Base-by-base conservation (phyloP, 2,113 vertebrate genomes). In the Stegostoma tigrinum region DNA sequence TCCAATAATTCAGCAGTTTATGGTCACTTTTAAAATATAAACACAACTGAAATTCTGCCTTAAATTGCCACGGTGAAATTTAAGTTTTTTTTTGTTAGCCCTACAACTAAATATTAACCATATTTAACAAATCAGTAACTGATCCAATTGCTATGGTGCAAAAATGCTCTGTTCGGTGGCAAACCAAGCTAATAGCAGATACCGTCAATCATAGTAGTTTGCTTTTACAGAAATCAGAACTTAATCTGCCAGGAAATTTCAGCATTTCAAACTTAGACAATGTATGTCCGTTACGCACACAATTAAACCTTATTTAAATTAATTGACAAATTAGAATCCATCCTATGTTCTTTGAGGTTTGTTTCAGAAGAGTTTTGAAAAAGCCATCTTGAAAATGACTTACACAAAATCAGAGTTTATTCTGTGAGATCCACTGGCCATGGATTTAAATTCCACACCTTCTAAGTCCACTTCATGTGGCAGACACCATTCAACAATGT, bases 401-500 rank as follows among this genome's bases (percentile, higher is more conserved):
- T 97, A 99, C 99, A 99, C 99, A 96, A 99, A 99, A 97, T 99
- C 99, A 24, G 97, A 99, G 96, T 98, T 98, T 96, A 99, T 98
- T 97, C 98, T 98, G 96, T 99, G 99, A 95, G 99, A 99, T 19
- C 99, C 99, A 0, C 99, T 99, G 97, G 99, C 99, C 98, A 99
- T 99, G 0, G 99, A 99, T 97, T 99, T 99, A 97, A 99, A 99
- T 96, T 99, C 99, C n/a, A 99, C 98, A 0, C 99, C 99, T 87
- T 99, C 99, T 1, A 99, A 97, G 96, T 99, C 98, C 85, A 99
- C 97, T 96, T 99, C 99, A 95, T 99, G 98, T 96, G 99, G 99
- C 96, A 99, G 97, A 96, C 98, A 99, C 99, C 99, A 99, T 96
- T 99, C 99, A 0, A 99, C 97, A 98, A 99, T 99, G 96, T 99